phyloP scores from a whole-genome alignment of 2,797 vertebrate species.

The Sitta carolinensis region DNA sequence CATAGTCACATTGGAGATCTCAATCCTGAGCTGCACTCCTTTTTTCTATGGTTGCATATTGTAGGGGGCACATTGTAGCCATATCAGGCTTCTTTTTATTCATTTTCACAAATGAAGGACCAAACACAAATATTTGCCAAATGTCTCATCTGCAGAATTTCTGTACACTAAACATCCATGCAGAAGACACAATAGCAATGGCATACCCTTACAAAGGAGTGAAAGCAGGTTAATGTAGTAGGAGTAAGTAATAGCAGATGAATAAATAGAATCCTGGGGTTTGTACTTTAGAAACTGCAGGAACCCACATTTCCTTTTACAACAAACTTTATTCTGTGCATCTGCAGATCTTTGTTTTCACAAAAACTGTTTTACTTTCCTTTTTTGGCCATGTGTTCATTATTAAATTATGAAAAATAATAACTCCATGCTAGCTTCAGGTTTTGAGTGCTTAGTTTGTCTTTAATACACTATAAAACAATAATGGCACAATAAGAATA shows the following conservation, averaged over 20 bases:
- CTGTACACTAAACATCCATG: background rate
- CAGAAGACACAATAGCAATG: background rate
- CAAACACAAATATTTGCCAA: background rate
- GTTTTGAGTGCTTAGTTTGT: background rate
- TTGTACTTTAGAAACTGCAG: background rate
- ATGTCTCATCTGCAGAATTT: background rate
- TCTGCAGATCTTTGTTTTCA: background rate
- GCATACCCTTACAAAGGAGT: background rate
- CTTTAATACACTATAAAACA: background rate
- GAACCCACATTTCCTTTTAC: background rate
- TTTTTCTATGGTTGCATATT: background rate
- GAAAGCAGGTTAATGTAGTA: background rate
- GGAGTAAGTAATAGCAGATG: background rate
- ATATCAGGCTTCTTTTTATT: background rate
- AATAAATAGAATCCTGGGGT: background rate
- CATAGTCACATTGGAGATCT: background rate
- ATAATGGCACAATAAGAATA: background rate
- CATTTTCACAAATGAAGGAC: background rate
- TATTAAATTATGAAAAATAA: slow-evolving; percentile 35
- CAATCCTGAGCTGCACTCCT: background rate
- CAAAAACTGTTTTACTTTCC: background rate
- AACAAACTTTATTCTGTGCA: background rate
- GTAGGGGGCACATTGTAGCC: too few relatives aligned
- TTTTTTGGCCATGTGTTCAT: background rate
- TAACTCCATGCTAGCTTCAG: background rate